phyloP scores from a whole-genome alignment of 2,797 vertebrate genomes.

The Danio aesculapii region DNA sequence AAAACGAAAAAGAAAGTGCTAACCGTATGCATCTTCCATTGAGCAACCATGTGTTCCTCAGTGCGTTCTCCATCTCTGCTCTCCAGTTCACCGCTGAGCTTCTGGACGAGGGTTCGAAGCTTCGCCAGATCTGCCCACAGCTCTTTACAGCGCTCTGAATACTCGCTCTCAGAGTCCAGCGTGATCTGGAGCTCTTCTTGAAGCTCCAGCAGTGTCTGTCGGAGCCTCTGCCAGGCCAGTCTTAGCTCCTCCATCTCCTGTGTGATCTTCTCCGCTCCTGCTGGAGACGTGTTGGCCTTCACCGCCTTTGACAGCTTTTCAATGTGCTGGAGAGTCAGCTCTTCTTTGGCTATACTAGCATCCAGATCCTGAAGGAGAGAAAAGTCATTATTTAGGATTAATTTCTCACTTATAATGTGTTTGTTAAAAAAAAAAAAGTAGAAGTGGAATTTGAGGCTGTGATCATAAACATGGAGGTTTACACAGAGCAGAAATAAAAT shows the following conservation, averaged over 20 bases:
- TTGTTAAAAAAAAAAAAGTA: background rate
- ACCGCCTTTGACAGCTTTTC: conserved; percentile 78
- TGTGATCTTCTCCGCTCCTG: conserved; percentile 82
- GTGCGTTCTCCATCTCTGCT: conserved; percentile 59
- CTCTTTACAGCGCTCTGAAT: conserved; percentile 70
- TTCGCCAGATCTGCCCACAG: conserved; percentile 80
- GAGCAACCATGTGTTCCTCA: conserved; percentile 84
- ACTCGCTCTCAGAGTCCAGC: conserved; percentile 79
- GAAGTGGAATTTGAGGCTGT: background rate
- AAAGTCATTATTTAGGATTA: background rate
- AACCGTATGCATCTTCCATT: conserved; percentile 87
- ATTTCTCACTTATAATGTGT: background rate
- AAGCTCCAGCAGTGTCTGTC: conserved; percentile 74
- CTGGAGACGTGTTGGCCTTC: conserved; percentile 85
- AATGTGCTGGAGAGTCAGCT: conserved; percentile 81
- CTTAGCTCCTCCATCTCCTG: conserved; percentile 84
- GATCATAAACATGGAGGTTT: background rate
- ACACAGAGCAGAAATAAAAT: background rate
- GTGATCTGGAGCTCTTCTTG: conserved; percentile 75
- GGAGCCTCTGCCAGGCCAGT: conserved; percentile 83
- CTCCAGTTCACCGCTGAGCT: conserved; percentile 77
- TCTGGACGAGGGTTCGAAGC: conserved; percentile 77
- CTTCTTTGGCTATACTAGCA: conserved; percentile 76
- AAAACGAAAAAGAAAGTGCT: conserved; percentile 52
- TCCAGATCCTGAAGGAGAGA: conserved; percentile 71